Evolutionary conservation across 2,113 vertebrate genomes (phyloP).

Genomic region (Rutilus rutilus): DNA sequence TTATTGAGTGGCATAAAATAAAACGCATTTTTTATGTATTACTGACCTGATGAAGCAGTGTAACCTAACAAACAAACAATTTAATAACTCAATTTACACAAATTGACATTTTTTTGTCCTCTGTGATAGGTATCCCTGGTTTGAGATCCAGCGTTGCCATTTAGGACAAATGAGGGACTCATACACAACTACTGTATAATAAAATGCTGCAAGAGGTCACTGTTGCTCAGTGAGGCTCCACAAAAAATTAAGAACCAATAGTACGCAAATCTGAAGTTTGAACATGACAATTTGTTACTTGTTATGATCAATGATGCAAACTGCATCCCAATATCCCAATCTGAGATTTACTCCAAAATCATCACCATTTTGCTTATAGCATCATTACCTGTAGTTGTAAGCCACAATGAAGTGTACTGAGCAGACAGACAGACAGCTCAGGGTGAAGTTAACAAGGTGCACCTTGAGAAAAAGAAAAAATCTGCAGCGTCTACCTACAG

Average conservation of each 20-base stretch:
- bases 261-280: neutral
- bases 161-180: neutral
- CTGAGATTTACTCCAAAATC: neutral
- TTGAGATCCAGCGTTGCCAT: neutral
- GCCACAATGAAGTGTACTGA: slow-evolving; percentile 36
- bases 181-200: neutral
- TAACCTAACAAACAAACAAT: neutral
- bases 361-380: neutral
- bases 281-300: neutral
- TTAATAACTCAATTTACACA: neutral
- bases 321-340: neutral
- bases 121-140: neutral
- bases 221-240: neutral
- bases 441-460: slow-evolving; percentile 59
- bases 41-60: neutral
- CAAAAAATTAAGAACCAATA: neutral
- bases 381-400: slow-evolving; percentile 2
- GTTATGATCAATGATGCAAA: neutral
- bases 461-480: slow-evolving; percentile 37
- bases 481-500: slow-evolving; percentile 42
- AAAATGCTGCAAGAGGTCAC: neutral
- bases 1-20: neutral
- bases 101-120: neutral
- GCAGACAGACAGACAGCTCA: slow-evolving; percentile 54
- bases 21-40: neutral